phyloP scores from a whole-genome alignment of 1,140 invertebrate genomes.

The Maniola jurtina region DNA sequence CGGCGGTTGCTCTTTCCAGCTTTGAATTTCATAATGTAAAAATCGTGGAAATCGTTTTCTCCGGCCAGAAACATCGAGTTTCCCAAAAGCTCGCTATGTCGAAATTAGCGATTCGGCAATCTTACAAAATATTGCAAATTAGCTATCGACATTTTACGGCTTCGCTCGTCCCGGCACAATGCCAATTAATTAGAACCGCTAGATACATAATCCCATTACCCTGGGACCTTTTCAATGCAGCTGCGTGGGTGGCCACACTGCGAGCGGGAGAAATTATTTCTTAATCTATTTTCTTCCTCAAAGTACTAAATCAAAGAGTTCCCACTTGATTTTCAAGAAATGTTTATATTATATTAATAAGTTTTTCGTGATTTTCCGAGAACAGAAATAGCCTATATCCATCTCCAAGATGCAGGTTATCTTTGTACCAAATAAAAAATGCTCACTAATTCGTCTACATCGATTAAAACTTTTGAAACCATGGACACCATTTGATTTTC shows the following conservation, averaged over 20 bases:
- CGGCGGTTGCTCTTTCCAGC: too few species aligned
- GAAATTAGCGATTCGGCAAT: neutral
- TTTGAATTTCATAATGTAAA: neutral
- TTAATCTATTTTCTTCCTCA: too few species aligned
- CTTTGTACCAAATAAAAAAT: too few species aligned
- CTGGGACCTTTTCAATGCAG: slow-evolving; percentile 30
- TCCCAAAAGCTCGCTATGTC: neutral
- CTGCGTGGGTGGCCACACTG: slow-evolving; percentile 3
- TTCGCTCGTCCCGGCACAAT: slow-evolving; percentile 29
- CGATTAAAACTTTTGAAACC: too few species aligned
- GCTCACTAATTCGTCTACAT: too few species aligned
- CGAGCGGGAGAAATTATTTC: slow-evolving; percentile 1
- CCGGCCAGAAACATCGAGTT: neutral
- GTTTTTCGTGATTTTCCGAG: too few species aligned
- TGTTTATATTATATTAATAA: too few species aligned
- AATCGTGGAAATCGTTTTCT: neutral
- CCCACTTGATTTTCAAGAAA: too few species aligned
- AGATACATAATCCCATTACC: slow-evolving; percentile 42
- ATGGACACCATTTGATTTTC: too few species aligned
- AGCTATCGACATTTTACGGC: slow-evolving; percentile 41
- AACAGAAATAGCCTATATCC: too few species aligned
- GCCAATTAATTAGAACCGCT: slow-evolving; percentile 43
- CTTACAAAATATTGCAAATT: slow-evolving; percentile 31
- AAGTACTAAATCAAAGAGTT: too few species aligned
- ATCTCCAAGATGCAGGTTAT: too few species aligned